Evolutionary conservation across 2,888 invertebrate genomes (phyloP).

Genomic region (Phlogophora meticulosa): DNA sequence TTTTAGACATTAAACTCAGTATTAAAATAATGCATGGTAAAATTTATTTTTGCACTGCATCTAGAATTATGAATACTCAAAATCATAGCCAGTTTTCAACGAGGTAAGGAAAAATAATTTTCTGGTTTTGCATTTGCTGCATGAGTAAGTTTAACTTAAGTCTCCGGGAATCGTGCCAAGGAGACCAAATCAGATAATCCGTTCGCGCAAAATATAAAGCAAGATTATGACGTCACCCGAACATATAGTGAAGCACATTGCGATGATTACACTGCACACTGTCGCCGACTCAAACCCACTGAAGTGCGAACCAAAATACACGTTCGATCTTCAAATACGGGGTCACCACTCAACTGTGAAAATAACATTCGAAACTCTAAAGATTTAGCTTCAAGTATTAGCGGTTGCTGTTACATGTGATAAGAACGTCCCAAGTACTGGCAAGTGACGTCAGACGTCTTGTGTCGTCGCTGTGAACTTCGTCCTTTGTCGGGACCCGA

Average conservation of each 20-base stretch:
- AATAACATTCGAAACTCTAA: constrained; percentile 60
- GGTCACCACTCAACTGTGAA: constrained; percentile 60
- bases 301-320: constrained; percentile 51
- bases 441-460: constrained; percentile 37
- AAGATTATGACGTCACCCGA: constrained; percentile 33
- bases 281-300: constrained; percentile 30
- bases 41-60: not conserved
- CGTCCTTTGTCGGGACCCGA: constrained; percentile 30
- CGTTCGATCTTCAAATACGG: constrained; percentile 35
- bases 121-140: not conserved
- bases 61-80: not conserved
- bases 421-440: constrained; percentile 35
- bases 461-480: constrained; percentile 11
- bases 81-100: not conserved
- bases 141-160: not conserved
- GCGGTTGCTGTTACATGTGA: constrained; percentile 50
- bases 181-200: not conserved
- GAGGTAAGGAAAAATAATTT: not conserved
- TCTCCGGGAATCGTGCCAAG: not conserved
- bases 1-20: too few species aligned
- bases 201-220: constrained; percentile 2
- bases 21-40: too few species aligned
- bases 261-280: constrained; percentile 32
- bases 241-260: constrained; percentile 41
- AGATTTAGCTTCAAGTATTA: constrained; percentile 45